Evolutionary conservation across 1,140 invertebrate species (phyloP).

Genomic region (Conus betulinus): DNA sequence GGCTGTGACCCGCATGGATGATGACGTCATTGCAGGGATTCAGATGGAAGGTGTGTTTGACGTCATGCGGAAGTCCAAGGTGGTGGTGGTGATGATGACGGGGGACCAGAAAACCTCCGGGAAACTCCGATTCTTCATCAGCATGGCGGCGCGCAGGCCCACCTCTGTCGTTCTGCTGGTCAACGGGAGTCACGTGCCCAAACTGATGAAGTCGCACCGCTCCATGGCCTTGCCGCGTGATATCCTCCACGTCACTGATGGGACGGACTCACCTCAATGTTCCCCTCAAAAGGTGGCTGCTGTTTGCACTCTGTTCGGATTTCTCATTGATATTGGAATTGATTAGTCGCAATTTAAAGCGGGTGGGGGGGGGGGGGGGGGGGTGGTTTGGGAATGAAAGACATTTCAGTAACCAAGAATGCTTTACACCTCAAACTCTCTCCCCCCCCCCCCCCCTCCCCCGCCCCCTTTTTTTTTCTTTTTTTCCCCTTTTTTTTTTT

Average conservation of each 20-base stretch:
- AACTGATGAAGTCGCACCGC: neutral
- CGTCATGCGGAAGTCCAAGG: neutral
- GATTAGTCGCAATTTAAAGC: neutral
- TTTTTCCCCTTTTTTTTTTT: no score
- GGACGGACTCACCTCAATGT: neutral
- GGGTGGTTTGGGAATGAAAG: no score
- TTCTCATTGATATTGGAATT: neutral
- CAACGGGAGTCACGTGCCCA: neutral
- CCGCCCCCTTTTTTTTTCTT: no score
- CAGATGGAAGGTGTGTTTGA: neutral
- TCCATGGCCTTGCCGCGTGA: neutral
- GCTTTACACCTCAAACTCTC: no score
- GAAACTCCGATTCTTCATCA: neutral
- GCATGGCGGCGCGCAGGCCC: neutral
- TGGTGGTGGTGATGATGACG: neutral
- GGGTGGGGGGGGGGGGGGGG: no score
- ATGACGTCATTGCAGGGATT: neutral
- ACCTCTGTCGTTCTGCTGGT: constrained; percentile 3
- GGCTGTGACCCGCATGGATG: constrained; percentile 9
- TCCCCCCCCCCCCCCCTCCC: no score
- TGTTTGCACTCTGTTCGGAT: neutral
- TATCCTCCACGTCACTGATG: neutral
- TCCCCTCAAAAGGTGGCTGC: neutral
- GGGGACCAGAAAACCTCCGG: neutral
- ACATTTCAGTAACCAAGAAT: no score